A percentile compares a stretch with the other conserved stretches of the same genome.
Conservation (phyloP, 2,888 invertebrate genomes). For the Leptinotarsa peninsularis region DNA sequence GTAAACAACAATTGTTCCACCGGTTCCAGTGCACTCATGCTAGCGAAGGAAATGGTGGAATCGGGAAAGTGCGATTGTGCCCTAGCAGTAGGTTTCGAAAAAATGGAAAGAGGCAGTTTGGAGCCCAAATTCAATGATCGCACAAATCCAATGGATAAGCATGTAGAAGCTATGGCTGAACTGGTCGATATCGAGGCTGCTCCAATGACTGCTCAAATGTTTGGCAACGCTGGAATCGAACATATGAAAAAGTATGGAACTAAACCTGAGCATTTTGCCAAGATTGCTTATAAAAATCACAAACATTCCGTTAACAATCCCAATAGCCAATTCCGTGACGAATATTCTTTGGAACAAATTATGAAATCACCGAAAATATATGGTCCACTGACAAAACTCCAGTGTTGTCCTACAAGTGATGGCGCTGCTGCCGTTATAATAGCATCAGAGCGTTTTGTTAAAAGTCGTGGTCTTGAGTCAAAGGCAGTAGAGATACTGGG, state of each 20-base stretch:
- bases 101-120: constrained; percentile 95
- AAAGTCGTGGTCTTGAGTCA: constrained; percentile 80
- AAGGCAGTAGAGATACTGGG: constrained; percentile 96
- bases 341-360: constrained; percentile 92
- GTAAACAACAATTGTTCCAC: constrained; percentile 99
- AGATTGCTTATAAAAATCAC: constrained; percentile 98
- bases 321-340: constrained; percentile 93
- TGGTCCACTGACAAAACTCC: constrained; percentile 93
- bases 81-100: constrained; percentile 96
- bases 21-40: constrained; percentile 90
- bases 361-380: constrained; percentile 88
- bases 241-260: constrained; percentile 98
- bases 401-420: constrained; percentile 98
- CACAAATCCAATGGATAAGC: constrained; percentile 90
- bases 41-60: constrained; percentile 94
- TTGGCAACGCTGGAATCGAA: constrained; percentile 95
- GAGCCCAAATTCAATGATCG: constrained; percentile 80
- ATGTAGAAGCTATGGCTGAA: constrained; percentile 87
- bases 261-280: constrained; percentile 92
- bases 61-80: constrained; percentile 89
- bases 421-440: constrained; percentile 95
- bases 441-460: constrained; percentile 92
- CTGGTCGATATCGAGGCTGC: constrained; percentile 82
- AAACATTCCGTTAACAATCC: constrained; percentile 97
- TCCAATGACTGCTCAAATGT: constrained; percentile 94